A percentile compares a stretch with the other conserved stretches of the same genome.
phyloP scores from a whole-genome alignment of 2,888 invertebrate genomes.

The Meiosimyza decipiens region DNA sequence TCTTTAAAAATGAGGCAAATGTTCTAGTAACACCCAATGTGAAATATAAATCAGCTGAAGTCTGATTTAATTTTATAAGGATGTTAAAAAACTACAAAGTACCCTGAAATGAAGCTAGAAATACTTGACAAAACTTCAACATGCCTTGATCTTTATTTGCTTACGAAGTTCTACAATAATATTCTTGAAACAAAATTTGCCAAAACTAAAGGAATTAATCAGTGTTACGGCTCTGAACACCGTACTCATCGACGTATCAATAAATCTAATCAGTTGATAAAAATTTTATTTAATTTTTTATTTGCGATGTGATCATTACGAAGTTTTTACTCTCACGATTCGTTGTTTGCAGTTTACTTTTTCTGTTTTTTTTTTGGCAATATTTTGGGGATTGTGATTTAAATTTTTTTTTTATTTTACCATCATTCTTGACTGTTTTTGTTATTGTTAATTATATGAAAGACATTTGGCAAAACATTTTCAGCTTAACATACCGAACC shows the following conservation, averaged over 20 bases:
- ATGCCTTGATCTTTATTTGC: no score
- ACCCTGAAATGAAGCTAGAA: background rate
- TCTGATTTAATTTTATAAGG: no score
- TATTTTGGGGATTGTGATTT: background rate
- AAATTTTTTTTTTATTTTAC: background rate
- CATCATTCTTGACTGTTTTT: no score
- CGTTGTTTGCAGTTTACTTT: background rate
- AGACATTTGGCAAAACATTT: no score
- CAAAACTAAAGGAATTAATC: background rate
- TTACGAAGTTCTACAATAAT: no score
- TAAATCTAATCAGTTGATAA: conserved; percentile 1
- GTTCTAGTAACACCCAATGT: no score
- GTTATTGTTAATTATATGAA: no score
- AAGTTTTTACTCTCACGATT: conserved; percentile 8
- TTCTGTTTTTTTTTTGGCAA: background rate
- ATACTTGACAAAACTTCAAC: background rate
- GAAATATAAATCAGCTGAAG: no score
- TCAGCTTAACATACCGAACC: no score
- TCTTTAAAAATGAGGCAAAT: no score
- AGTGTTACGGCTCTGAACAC: background rate
- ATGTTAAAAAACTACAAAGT: no score
- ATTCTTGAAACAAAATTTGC: no score
- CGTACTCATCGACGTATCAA: background rate
- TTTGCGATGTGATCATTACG: background rate
- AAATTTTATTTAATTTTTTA: background rate